These are phyloP conservation scores for Biston betularia DNA, from an alignment of 2,888 invertebrate species.

Conservation along the genomic window DNA sequence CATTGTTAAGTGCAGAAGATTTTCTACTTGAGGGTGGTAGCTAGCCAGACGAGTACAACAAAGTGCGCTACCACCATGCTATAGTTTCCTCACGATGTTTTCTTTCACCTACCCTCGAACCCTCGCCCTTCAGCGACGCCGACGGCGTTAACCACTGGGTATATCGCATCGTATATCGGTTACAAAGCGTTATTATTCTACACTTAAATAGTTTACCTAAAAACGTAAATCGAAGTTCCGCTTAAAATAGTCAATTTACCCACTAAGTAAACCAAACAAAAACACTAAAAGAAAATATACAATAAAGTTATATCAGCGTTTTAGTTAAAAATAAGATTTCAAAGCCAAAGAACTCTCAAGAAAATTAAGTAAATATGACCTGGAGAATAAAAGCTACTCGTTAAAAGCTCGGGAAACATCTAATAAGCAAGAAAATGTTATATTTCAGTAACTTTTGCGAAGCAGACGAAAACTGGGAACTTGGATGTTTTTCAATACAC, in stretches of 20 bases:
- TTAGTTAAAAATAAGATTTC: background rate
- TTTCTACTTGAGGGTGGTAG: too few relatives aligned
- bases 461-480: background rate
- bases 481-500: background rate
- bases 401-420: slow-evolving; percentile 3
- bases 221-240: background rate
- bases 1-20: too few relatives aligned
- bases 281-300: slow-evolving; percentile 1
- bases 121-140: too few relatives aligned
- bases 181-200: too few relatives aligned
- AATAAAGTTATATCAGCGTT: background rate
- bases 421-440: slow-evolving; percentile 3
- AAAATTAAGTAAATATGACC: background rate
- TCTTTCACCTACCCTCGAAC: too few relatives aligned
- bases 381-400: background rate
- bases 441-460: background rate
- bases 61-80: too few relatives aligned
- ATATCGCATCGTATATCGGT: too few relatives aligned
- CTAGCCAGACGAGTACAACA: too few relatives aligned
- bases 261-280: background rate
- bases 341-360: background rate
- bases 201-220: background rate
- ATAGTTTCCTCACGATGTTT: too few relatives aligned
- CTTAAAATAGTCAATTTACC: background rate
- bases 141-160: too few relatives aligned